Base-by-base conservation (phyloP, 2,797 vertebrate species). In the Catostomus latipinnis region DNA sequence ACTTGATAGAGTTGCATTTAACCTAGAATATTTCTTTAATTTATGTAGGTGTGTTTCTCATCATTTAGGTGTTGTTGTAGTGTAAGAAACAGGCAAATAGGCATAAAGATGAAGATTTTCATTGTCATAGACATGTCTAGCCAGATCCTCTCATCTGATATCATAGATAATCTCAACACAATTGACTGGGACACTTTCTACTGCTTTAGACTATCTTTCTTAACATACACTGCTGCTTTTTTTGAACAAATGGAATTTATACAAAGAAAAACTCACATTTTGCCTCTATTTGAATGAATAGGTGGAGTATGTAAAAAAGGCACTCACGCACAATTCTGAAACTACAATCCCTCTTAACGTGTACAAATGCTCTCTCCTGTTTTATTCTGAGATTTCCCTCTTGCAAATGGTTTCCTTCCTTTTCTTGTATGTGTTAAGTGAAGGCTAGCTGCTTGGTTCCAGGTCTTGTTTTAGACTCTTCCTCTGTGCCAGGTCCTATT, bases 361-460 rank as follows among this genome's bases (percentile, higher is more conserved):
- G 14, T 13, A 58, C 52, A 65, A 34, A 45, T 56, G 14, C 63
- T 14, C 69, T 80, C 46, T 72, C 71, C 58, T 82, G 57, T 46
- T 82, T 76, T 81, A 72, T 79, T 82, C 46, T 62, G 22, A 63
- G 60, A 65, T 70, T 84, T 84, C 75, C 78, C 66, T 62, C 71
- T 81, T 81, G 63, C 8, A 56, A 58, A 58, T 60, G 49, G 57
- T 66, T 84, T 84, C 83, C 85, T 84, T 84, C 81, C 83, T 76
- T n/a, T 48, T 53, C 60, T 60, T 56, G 69, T 60, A 61, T 84
- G n/a, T 76, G 72, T 78, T 14, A 58, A 74, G 48, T 16, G 74
- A 14, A 61, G 65, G 67, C 66, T 67, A 57, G 60, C 57, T 80
- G 60, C 58, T 61, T 82, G 48, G 58, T 81, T 74, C 83, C 85